Percentiles rank a stretch among this genome's conserved stretches.
These are phyloP conservation scores for Zoroaster sp. DNA, from an alignment of 53 echinoderm and acorn worm species.

Conservation along the genomic window DNA sequence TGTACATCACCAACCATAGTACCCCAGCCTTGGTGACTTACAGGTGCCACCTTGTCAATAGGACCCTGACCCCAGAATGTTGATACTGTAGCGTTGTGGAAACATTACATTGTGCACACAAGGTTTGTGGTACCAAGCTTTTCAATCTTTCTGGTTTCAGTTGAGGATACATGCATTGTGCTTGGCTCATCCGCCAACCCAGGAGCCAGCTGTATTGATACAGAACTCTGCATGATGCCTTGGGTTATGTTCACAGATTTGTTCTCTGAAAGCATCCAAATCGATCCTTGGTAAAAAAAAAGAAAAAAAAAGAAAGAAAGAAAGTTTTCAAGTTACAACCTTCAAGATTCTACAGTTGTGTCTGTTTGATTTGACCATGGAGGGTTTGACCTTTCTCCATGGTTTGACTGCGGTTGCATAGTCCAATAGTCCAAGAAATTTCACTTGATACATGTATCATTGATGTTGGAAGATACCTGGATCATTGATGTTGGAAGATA, in stretches of 20 bases:
- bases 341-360: no score
- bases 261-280: background rate
- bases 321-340: background rate
- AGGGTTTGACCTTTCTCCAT: no score
- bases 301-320: background rate
- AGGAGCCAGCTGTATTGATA: conserved; percentile 6
- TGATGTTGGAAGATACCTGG: no score
- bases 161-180: background rate
- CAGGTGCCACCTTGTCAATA: background rate
- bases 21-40: no score
- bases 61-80: background rate
- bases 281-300: background rate
- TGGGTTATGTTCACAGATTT: background rate
- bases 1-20: no score
- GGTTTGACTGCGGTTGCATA: no score
- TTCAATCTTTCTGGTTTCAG: background rate
- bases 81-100: background rate
- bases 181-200: background rate
- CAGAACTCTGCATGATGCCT: background rate
- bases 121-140: background rate
- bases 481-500: no score
- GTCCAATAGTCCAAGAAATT: no score
- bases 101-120: background rate
- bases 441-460: no score
- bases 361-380: no score